Conservation (phyloP, 2,797 vertebrate genomes). For the Peromyscus aztecus region DNA sequence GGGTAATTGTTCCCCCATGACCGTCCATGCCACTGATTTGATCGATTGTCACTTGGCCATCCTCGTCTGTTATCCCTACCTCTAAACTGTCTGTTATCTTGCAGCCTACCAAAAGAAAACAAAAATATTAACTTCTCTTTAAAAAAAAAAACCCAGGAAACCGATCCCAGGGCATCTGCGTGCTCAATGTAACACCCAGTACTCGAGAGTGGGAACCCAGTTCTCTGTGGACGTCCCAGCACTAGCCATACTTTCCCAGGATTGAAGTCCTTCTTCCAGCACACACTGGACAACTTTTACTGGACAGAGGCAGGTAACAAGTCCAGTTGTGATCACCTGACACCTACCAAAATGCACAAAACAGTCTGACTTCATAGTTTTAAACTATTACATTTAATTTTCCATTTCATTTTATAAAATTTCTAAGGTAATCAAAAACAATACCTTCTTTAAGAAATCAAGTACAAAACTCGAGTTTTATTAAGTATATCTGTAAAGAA, state of each 20-base stretch:
- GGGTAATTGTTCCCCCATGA: constrained; percentile 88
- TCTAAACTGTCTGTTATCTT: too few relatives aligned
- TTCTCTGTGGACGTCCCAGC: background rate
- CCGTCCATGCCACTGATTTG: too few relatives aligned
- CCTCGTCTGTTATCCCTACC: too few relatives aligned
- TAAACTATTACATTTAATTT: constrained; percentile 39
- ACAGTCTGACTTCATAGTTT: background rate
- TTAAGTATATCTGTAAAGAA: constrained; percentile 38
- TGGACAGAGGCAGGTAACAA: constrained; percentile 3
- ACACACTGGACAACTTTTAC: background rate
- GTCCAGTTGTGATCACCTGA: background rate
- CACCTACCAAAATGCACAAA: constrained; percentile 8
- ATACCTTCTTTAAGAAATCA: constrained; percentile 31
- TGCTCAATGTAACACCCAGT: background rate
- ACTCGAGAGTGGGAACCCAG: background rate
- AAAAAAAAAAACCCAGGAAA: background rate
- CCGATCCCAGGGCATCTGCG: background rate
- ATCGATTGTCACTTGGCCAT: too few relatives aligned
- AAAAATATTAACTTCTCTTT: constrained; percentile 12
- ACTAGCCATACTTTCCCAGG: background rate
- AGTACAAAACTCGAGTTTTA: background rate
- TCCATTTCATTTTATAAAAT: constrained; percentile 6
- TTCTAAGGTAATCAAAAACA: constrained; percentile 48
- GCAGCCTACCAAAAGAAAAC: constrained; percentile 86
- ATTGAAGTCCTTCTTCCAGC: background rate